phyloP scores from a whole-genome alignment of 2,113 vertebrate species.

The Zosterops borbonicus region DNA sequence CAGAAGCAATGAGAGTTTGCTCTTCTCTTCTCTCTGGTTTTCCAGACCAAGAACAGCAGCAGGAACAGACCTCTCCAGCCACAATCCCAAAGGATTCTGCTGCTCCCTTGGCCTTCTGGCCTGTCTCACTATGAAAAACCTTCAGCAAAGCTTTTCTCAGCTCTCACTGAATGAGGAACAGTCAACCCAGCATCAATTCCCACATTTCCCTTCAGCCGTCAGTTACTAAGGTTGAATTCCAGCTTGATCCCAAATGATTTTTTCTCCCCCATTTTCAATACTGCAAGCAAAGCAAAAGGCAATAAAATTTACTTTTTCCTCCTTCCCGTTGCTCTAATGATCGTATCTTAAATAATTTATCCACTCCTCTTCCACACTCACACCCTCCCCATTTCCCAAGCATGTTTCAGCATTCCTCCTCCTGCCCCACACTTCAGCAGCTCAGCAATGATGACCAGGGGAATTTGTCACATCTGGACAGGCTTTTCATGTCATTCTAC shows the following conservation, averaged over 20 bases:
- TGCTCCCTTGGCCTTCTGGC: neutral
- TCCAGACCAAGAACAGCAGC: neutral
- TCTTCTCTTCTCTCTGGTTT: neutral
- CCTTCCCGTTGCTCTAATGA: neutral
- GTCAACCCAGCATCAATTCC: neutral
- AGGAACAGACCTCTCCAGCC: neutral
- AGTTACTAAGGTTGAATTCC: neutral
- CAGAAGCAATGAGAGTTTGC: neutral
- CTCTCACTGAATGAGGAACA: neutral
- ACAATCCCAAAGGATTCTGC: neutral
- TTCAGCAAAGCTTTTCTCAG: neutral
- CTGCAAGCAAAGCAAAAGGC: constrained; percentile 28
- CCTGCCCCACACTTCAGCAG: constrained; percentile 15
- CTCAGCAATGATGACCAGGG: neutral
- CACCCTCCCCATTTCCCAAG: neutral
- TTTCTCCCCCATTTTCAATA: neutral
- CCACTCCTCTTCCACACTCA: neutral
- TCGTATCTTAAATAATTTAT: constrained; percentile 48
- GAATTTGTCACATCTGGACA: constrained; percentile 2
- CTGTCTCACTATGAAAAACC: neutral
- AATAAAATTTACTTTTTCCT: neutral
- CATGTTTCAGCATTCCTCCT: neutral
- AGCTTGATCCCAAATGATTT: constrained; percentile 37
- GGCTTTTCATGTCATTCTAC: constrained; percentile 17
- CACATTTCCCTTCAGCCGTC: neutral